Base-by-base conservation (phyloP, 2,888 invertebrate genomes). In the Torymus tubicola region DNA sequence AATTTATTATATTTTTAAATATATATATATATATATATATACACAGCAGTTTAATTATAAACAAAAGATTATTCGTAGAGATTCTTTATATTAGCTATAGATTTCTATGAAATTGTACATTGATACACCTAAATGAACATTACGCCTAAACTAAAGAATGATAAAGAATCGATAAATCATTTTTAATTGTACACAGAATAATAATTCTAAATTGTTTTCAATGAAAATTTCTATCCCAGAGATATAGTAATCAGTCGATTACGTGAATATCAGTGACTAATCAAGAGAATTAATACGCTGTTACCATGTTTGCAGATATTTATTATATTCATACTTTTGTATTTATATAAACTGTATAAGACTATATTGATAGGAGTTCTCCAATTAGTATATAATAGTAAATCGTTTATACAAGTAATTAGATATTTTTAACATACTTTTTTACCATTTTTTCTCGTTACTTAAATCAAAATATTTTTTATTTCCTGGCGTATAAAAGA, bases 321-420 rank as follows among this genome's bases (percentile, higher is more conserved):
- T 80, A 80, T 76, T 80, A 76, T 80, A 80, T 80, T 76, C 64
- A 67, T 80, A 80, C 75, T 75, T 80, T 80, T 76, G 67, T 80
- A 80, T 80, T 60, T 58, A 60, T 65, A 75, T 52, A 72, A 68
- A 76, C 31, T 42, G 3, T 31, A 31, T 71, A 68, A 67, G 24
- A 63, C 24, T 75, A 80, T 13, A 72, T 21, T 31, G 24, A 18
- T 61, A 73, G 18, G 16, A 31, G 52, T 58, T 58, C 57, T 53
- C 53, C 52, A n/a, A 55, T 78, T 52, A 60, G 31, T 50, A 58
- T 31, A 5, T 5, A 31, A 71, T 57, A 70, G 4, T 16, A 71
- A n/a, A 60, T 53, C 61, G 18, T 70, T n/a, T 50, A 57, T 24
- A 61, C 42, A 67, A 18, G 31, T 1, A 61, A 67, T 65, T 60